phyloP scores from a whole-genome alignment of 2,888 invertebrate genomes.

The Cylloceria caligata region DNA sequence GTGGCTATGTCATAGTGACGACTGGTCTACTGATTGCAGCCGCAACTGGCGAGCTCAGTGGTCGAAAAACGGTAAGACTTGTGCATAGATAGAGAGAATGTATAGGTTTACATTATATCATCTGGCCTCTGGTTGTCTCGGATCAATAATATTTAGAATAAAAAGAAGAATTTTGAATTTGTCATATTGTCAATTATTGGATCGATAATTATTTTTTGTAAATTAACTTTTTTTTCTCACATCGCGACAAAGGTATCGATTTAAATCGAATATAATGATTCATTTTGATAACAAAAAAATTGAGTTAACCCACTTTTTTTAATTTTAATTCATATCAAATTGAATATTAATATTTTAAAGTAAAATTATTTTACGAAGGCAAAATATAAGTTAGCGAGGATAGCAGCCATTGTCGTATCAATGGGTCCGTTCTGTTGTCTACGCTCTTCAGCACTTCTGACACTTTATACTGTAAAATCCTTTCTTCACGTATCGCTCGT shows the following conservation, averaged over 20 bases:
- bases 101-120: background rate
- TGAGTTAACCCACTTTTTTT: background rate
- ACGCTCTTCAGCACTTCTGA: no score
- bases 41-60: slow-evolving; percentile 88
- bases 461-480: no score
- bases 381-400: no score
- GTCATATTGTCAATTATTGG: no score
- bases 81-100: background rate
- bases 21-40: slow-evolving; percentile 89
- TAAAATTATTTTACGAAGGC: background rate
- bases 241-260: no score
- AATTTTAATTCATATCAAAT: background rate
- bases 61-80: slow-evolving; percentile 85
- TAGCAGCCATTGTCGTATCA: no score
- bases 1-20: slow-evolving; percentile 90
- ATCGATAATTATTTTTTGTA: no score
- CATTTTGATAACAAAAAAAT: background rate
- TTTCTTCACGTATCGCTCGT: no score
- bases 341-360: slow-evolving; percentile 1
- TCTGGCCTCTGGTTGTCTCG: background rate
- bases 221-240: no score
- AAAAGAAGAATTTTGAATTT: no score
- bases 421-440: no score
- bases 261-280: no score
- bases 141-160: background rate